Base-by-base conservation (phyloP, 2,113 vertebrate species). In the Glaucidium brasilianum region DNA sequence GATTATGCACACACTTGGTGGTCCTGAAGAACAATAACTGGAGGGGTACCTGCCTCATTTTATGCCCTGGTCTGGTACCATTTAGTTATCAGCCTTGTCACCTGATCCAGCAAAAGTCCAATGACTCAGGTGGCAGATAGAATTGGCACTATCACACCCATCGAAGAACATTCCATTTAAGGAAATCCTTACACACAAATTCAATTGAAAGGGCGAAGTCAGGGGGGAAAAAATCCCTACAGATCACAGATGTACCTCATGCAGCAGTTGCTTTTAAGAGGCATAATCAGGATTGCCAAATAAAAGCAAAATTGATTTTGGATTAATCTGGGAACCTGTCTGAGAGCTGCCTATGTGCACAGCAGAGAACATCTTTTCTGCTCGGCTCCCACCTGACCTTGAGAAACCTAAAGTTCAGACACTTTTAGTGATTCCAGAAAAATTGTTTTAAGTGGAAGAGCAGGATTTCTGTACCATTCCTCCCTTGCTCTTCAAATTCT, bases 171-270 rank as follows among this genome's bases (percentile, higher is more conserved):
- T 16, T 41, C 58, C n/a, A 49, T 21, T 27, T 5, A 5, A 62
- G 68, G 34, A 71, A 79, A n/a, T 7, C n/a, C 49, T 78, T 13
- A 18, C n/a, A 47, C 47, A 3, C 25, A 64, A 37, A 52, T 15
- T 15, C 63, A 37, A 1, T 3, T 2, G 0, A 45, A 69, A 29
- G 2, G 26, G 8, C 17, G 67, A 35, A 19, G 16, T 3, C 23
- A 45, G 68, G 20, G 18, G 29, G 6, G 0, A 1, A 22, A 1
- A 22, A 79, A 64, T 8, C 47, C 50, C 84, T 39, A 4, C 68
- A 27, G 35, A 34, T 2, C 30, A 32, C 34, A 34, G 27, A 45
- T 17, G 8, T 21, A 27, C 58, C 5, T 4, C 68, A 45, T 25
- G 39, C 45, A 81, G 64, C 49, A 17, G 25, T 4, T 39, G 30